Evolutionary conservation across 2,888 invertebrate species (phyloP).

Genomic region (Zygogramma bicolorata): DNA sequence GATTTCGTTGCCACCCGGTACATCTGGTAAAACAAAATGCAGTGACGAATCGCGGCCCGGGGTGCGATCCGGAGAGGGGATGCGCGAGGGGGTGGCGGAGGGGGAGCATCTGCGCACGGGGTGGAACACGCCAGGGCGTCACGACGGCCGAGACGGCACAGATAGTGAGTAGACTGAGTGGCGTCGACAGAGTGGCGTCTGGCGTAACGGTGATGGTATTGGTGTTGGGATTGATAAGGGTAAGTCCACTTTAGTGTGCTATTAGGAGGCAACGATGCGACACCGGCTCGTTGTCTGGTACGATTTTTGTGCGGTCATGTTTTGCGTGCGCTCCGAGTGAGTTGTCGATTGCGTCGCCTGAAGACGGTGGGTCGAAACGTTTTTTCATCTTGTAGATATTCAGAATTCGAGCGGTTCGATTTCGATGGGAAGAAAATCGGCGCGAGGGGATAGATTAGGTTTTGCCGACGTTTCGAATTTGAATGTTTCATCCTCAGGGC

Average conservation of each 20-base stretch:
- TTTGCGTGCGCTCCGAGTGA: background rate
- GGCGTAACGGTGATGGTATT: slow-evolving; percentile 50
- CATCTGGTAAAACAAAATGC: slow-evolving; percentile 60
- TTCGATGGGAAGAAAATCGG: too few species aligned
- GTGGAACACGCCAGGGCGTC: slow-evolving; percentile 72
- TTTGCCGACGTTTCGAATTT: too few species aligned
- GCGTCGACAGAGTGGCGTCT: slow-evolving; percentile 64
- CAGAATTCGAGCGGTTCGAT: too few species aligned
- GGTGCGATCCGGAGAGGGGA: slow-evolving; percentile 60
- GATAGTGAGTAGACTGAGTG: slow-evolving; percentile 69
- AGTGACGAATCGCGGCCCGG: slow-evolving; percentile 59
- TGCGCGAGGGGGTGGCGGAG: slow-evolving; percentile 59
- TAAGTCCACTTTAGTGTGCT: slow-evolving; percentile 53
- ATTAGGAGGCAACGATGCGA: slow-evolving; percentile 22
- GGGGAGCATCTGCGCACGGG: slow-evolving; percentile 69
- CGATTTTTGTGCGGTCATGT: slow-evolving; percentile 22
- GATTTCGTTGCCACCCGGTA: slow-evolving; percentile 41
- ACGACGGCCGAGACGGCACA: slow-evolving; percentile 72
- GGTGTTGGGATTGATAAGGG: slow-evolving; percentile 44
- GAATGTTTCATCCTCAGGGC: too few species aligned
- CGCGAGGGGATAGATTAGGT: too few species aligned
- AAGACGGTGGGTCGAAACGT: background rate
- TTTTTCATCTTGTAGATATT: too few species aligned
- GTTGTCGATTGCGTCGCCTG: background rate
- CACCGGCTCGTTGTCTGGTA: slow-evolving; percentile 15